These are phyloP conservation scores for Melanotaenia duboulayi DNA, from an alignment of 2,113 vertebrate genomes.

Conservation along the genomic window DNA sequence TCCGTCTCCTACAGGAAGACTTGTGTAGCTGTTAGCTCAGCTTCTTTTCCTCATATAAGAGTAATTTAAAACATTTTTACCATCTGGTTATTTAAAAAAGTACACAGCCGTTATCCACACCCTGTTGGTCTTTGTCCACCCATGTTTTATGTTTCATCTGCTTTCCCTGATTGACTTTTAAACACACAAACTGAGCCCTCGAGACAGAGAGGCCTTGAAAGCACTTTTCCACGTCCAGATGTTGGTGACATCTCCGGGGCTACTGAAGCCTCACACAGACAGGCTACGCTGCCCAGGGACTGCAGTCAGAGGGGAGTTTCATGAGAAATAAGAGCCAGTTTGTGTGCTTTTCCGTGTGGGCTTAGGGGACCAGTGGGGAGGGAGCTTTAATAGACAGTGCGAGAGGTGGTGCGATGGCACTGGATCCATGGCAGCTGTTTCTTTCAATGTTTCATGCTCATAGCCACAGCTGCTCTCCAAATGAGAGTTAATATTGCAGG, in stretches of 20 bases:
- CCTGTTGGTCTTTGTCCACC: neutral
- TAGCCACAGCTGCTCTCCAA: constrained; percentile 97
- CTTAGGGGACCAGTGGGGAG: constrained; percentile 56
- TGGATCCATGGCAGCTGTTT: constrained; percentile 97
- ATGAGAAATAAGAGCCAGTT: constrained; percentile 51
- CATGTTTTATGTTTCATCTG: neutral
- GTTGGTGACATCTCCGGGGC: constrained; percentile 52
- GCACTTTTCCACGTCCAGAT: constrained; percentile 47
- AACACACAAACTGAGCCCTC: constrained; percentile 5
- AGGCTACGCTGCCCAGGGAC: constrained; percentile 21
- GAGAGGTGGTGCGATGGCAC: constrained; percentile 85
- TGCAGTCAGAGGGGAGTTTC: constrained; percentile 36
- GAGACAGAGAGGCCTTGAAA: constrained; percentile 44
- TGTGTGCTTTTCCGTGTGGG: constrained; percentile 63
- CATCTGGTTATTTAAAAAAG: neutral
- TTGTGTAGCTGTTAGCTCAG: too few species aligned
- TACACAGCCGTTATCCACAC: neutral
- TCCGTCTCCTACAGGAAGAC: too few species aligned
- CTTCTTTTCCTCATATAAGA: neutral
- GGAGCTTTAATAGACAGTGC: constrained; percentile 85
- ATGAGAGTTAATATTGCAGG: constrained; percentile 98
- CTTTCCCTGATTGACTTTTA: neutral
- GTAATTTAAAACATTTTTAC: neutral
- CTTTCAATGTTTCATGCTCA: constrained; percentile 99
- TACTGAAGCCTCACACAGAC: constrained; percentile 39